phyloP scores from a whole-genome alignment of 2,113 vertebrate genomes.

The Protomyctophum bolini region DNA sequence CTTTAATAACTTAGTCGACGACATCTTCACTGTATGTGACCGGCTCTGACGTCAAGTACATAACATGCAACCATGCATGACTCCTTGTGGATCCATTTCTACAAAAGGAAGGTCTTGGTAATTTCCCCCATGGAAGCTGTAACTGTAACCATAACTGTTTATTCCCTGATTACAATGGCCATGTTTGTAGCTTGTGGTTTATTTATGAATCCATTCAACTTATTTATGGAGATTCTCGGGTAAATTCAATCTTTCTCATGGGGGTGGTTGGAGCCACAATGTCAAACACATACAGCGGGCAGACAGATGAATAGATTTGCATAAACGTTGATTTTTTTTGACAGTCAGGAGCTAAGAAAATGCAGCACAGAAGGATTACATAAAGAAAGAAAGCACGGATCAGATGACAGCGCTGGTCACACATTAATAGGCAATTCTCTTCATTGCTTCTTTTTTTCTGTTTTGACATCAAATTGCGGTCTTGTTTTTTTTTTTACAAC shows the following conservation, averaged over 20 bases:
- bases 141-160: too few species aligned
- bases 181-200: conserved; percentile 11
- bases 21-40: not conserved
- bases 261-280: conserved; percentile 2
- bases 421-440: not conserved
- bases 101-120: conserved; percentile 15
- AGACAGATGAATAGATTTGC: conserved; percentile 13
- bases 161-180: conserved; percentile 49
- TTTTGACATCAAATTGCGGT: conserved; percentile 1
- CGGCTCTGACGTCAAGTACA: conserved; percentile 38
- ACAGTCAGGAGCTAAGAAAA: conserved; percentile 1
- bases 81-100: conserved; percentile 26
- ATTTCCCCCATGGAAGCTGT: conserved; percentile 21
- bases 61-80: conserved; percentile 24
- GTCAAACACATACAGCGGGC: not conserved
- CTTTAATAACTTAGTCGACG: too few species aligned
- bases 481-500: not conserved
- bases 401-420: not conserved
- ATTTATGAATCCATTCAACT: conserved; percentile 51
- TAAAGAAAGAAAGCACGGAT: not conserved
- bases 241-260: conserved; percentile 28
- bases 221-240: conserved; percentile 31
- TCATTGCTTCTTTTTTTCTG: conserved; percentile 11
- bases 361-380: conserved; percentile 6
- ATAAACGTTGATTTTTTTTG: conserved; percentile 18